phyloP scores from a whole-genome alignment of 2,888 invertebrate genomes.

The Erebia epiphron region DNA sequence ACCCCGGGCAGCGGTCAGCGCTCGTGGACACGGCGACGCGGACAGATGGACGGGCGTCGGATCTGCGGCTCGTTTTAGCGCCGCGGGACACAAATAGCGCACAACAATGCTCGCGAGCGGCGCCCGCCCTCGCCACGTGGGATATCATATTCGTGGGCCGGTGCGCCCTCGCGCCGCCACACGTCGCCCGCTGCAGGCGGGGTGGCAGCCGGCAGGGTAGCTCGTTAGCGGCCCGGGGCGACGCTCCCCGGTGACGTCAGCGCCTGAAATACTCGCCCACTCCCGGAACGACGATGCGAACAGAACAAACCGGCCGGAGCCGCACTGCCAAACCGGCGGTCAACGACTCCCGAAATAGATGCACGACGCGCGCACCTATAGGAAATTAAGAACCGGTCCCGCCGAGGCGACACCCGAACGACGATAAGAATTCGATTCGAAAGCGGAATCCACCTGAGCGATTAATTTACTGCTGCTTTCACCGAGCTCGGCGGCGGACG shows the following conservation, averaged over 20 bases:
- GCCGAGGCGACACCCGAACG: conserved; percentile 59
- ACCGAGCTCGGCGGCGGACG: conserved; percentile 48
- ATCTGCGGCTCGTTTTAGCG: conserved; percentile 37
- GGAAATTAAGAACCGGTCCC: conserved; percentile 75
- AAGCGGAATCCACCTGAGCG: conserved; percentile 76
- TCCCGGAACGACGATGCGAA: neutral
- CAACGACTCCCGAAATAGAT: conserved; percentile 82
- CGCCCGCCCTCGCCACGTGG: conserved; percentile 20
- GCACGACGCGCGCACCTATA: conserved; percentile 72
- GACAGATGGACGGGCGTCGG: conserved; percentile 28
- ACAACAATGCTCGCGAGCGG: neutral
- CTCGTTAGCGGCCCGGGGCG: conserved; percentile 34
- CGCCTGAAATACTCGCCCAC: conserved; percentile 48
- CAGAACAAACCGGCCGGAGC: neutral
- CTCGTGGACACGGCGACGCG: conserved; percentile 18
- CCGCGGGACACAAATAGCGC: conserved; percentile 31
- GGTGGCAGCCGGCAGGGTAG: conserved; percentile 43
- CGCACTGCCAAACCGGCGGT: conserved; percentile 69
- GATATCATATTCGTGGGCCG: neutral
- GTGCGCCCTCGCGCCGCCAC: neutral
- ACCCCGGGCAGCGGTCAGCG: neutral
- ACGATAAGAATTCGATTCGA: conserved; percentile 76
- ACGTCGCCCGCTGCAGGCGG: neutral
- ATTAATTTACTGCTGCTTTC: conserved; percentile 73
- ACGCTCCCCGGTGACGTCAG: conserved; percentile 35